Evolutionary conservation across 1,140 invertebrate genomes (phyloP), one percentile per base, ranked within the genome.

Genomic region (Atta texana): DNA sequence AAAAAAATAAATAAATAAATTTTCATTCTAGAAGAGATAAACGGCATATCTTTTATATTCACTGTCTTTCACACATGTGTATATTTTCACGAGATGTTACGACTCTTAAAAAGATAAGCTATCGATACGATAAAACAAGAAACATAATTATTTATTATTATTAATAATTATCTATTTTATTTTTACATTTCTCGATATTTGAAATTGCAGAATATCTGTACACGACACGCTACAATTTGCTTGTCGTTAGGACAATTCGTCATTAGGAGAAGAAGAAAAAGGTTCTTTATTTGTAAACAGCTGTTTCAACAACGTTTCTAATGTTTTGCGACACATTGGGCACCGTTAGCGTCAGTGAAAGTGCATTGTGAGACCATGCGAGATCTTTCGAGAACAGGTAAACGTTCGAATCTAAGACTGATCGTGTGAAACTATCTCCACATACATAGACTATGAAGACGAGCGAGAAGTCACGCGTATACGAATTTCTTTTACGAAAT

Each of bases 221-320:
- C n/a, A n/a, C 4, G 61, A 24, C 24, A 63, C 10, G 10, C 16
- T 12, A 66, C 6, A 7, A 78, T 34, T n/a, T 34, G 4, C 2
- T 55, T 8, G 10, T 39, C 2, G 53, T 21, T 59, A 16, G 39
- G 6, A 14, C 12, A 31, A 21, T 39, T 6, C 74, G 24, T 24
- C 24, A 24, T 24, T 24, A 34, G 5, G 31, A 34, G 31, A 34
- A 34, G 6, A 2, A 78, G 16, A 24, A 64, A 80, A 80, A n/a
- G 8, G n/a, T 53, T 53, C 44, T 53, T 14, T 18, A 12, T 80
- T 16, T 34, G 2, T 24, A 69, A 80, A 69, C 31, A 34, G 44
- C 3, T 80, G 49, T 31, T 51, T 66, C 18, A 53, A 78, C 59
- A 12, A 49, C 14, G 14, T 69, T 55, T 55, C 49, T 53, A 80